Base-by-base conservation (phyloP, 2,888 invertebrate genomes). In the Lamellibrachia satsuma region DNA sequence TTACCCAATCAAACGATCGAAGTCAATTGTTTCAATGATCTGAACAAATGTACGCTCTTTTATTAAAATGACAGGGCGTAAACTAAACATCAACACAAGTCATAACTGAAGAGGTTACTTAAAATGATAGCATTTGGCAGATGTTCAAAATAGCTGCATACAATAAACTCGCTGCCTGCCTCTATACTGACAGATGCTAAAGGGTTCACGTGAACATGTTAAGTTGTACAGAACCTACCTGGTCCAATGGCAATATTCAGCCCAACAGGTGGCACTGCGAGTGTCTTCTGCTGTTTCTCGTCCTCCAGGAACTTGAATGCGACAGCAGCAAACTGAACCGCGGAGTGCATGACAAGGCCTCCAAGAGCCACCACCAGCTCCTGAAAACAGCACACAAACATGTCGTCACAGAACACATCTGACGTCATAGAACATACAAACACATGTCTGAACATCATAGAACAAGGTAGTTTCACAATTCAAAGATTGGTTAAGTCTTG, bases 321-420 rank as follows among this genome's bases (percentile, higher is more conserved):
- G 51, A 96, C 95, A 7, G 95, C 94, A 90, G 95, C 95, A 94
- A 96, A 96, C 94, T 96, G 96, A 1, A 94, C 94, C 94, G 96
- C 95, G 95, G 97, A 97, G 94, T 97, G 97, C 52, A 95, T 96
- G 27, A 98, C 97, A 96, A 98, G 97, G 97, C 98, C 98, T 95
- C 98, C 98, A 90, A 98, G 97, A 93, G 99, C 98, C 92, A 98
- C 98, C 0, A 98, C 98, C 93, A 99, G 97, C 97, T 99, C 97
- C 96, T 97, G 94, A 7, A 94, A 93, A 91, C 90, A 55, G 55
- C 39, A 39, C 39, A 39, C 39, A 55, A 55, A 55, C 55, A 55
- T 9, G 7, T 7, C 9, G 55, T 9, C 9, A 55, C 55, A 9
- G 55, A 7, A 3, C 55, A 9, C 75, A 75, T n/a, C 15, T 6